A percentile compares a stretch with the other conserved stretches of the same genome.
Evolutionary conservation across 1,140 invertebrate species (phyloP).

Genomic region (Drosophila miranda): DNA sequence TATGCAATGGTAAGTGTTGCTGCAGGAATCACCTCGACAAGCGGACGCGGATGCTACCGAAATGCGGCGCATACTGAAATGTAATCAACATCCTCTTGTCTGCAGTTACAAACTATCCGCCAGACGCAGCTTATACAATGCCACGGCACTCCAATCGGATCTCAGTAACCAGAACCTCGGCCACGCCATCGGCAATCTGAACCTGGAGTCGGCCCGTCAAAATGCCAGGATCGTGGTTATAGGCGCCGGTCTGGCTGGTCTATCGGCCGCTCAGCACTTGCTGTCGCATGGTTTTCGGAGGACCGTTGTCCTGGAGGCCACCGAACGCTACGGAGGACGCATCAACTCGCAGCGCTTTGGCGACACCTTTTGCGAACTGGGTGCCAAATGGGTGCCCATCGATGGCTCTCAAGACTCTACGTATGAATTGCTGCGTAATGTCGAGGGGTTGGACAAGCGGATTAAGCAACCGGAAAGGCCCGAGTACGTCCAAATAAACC

Average conservation of each 20-base stretch:
- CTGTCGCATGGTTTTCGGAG: slow-evolving; percentile 87
- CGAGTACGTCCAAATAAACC: slow-evolving; percentile 41
- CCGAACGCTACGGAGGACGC: slow-evolving; percentile 89
- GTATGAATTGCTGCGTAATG: slow-evolving; percentile 67
- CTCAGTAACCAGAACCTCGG: slow-evolving; percentile 23
- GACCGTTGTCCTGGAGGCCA: slow-evolving; percentile 88
- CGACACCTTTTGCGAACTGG: slow-evolving; percentile 88
- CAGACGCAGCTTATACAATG: slow-evolving; percentile 70
- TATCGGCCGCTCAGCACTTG: slow-evolving; percentile 89
- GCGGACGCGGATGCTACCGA: slow-evolving; percentile 1
- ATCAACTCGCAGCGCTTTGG: slow-evolving; percentile 89
- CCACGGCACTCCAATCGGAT: slow-evolving; percentile 57
- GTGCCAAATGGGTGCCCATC: slow-evolving; percentile 83
- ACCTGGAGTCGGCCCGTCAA: slow-evolving; percentile 51
- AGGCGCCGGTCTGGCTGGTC: slow-evolving; percentile 89
- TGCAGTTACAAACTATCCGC: slow-evolving; percentile 53
- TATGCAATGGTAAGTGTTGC: slow-evolving; percentile 62
- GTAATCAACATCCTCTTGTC: neutral
- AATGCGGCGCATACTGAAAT: slow-evolving; percentile 23
- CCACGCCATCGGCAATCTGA: slow-evolving; percentile 9
- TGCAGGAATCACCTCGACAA: slow-evolving; percentile 15
- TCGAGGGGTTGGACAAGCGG: slow-evolving; percentile 58
- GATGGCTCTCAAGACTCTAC: slow-evolving; percentile 68
- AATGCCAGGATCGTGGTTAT: slow-evolving; percentile 87
- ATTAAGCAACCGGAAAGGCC: slow-evolving; percentile 46